Base-by-base conservation (phyloP, 2,113 vertebrate species). In the Periophthalmus modestus region DNA sequence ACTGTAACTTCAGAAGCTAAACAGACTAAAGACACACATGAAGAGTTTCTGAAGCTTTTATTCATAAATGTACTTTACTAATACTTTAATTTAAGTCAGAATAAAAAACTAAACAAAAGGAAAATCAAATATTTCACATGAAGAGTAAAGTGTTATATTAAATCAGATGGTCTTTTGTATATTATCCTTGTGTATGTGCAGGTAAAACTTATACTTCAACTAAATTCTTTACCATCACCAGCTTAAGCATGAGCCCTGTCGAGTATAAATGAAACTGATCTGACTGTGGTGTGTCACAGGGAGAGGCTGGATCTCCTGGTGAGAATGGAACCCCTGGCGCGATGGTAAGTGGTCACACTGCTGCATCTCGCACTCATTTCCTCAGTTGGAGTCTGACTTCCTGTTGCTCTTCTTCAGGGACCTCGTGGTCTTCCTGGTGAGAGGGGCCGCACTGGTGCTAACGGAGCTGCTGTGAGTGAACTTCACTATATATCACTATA, bases 291-390 rank as follows among this genome's bases (percentile, higher is more conserved):
- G n/a, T 75, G 5, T 78, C 63, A 12, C 70, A 99, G 98, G 98
- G 98, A 61, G 98, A 99, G 84, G 73, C 94, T 58, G 97, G 98
- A 79, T 88, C 94, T 68, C 46, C 98, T 33, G 98, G 98, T 71
- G 98, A 98, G 93, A 99, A 98, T 0, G 98, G 98, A 87, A 96
- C 94, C 69, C 96, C 98, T 19, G 98, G 98, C 36, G 96, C 96
- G 79, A 98, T 97, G 94, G 97, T 98, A 88, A 91, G 91, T 86
- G 62, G 6, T 5, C 28, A n/a, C 0, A 2, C 4, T 18, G 15
- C 1, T 1, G 15, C 19, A 68, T 55, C 15, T 54, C 50, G 47
- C 63, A 47, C 43, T 21, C 55, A 1, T 6, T 46, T 71, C 14
- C 1, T 0, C 28, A 46, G 0, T 36, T 19, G 0, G 34, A 70